Evolutionary conservation across 2,113 vertebrate genomes (phyloP).

Genomic region (Eptatretus burgeri): DNA sequence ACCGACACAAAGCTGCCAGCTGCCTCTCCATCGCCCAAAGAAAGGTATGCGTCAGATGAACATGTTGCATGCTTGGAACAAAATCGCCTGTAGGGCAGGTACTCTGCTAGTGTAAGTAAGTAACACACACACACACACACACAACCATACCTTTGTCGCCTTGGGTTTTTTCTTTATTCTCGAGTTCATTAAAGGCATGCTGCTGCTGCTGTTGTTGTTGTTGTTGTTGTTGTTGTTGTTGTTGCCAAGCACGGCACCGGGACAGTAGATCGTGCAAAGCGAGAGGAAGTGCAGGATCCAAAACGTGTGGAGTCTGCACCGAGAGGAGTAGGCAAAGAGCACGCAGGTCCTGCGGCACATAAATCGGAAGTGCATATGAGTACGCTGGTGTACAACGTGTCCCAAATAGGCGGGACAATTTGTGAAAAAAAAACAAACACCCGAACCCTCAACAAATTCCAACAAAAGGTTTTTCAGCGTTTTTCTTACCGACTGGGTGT

Average conservation of each 20-base stretch:
- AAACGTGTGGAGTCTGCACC: slow-evolving; percentile 46
- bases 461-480: too few relatives aligned
- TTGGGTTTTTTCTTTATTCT: slow-evolving; percentile 73
- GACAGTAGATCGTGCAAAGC: slow-evolving; percentile 64
- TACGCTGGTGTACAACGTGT: background rate
- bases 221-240: slow-evolving; percentile 45
- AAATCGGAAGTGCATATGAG: background rate
- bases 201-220: slow-evolving; percentile 29
- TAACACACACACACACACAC: background rate
- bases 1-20: too few relatives aligned
- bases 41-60: too few relatives aligned
- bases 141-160: background rate
- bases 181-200: slow-evolving; percentile 20
- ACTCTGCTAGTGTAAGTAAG: too few relatives aligned
- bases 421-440: background rate
- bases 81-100: too few relatives aligned
- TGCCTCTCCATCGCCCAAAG: too few relatives aligned
- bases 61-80: too few relatives aligned
- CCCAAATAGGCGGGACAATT: background rate
- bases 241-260: slow-evolving; percentile 50
- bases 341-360: slow-evolving; percentile 39
- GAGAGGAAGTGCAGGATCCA: slow-evolving; percentile 53
- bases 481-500: too few relatives aligned
- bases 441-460: too few relatives aligned
- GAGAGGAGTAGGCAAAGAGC: slow-evolving; percentile 65